Evolutionary conservation across 2,797 vertebrate species (phyloP).

Genomic region (Rhinoraja longicauda): DNA sequence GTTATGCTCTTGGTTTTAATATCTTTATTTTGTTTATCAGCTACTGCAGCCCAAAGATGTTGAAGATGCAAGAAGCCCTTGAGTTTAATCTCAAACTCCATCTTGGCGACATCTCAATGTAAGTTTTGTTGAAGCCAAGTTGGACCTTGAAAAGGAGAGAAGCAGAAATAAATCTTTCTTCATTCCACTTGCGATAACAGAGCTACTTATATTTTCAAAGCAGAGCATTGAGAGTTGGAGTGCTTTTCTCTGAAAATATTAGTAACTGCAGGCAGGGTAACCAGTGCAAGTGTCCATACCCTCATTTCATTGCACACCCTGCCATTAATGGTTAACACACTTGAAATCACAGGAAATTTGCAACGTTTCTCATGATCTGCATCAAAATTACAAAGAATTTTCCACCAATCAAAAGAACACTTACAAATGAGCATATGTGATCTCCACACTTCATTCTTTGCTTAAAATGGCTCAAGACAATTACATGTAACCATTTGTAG

Average conservation of each 20-base stretch:
- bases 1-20: too few relatives aligned
- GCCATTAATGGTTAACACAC: not conserved
- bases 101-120: not conserved
- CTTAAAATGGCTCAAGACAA: not conserved
- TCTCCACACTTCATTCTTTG: not conserved
- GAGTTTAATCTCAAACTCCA: not conserved
- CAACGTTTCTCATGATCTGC: not conserved
- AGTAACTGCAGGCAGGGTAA: not conserved
- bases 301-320: too few relatives aligned
- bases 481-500: not conserved
- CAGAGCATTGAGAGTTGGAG: not conserved
- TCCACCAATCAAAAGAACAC: not conserved
- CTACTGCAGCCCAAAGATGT: not conserved
- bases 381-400: not conserved
- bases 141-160: not conserved
- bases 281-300: not conserved
- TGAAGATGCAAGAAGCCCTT: not conserved
- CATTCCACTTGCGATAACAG: not conserved
- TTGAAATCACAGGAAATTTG: not conserved
- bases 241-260: too few relatives aligned
- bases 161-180: not conserved
- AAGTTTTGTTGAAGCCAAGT: not conserved
- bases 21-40: not conserved
- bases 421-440: not conserved
- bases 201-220: not conserved